Percentiles rank a stretch among this genome's conserved stretches.
These are phyloP conservation scores for Slavum lentiscoides DNA, from an alignment of 2,888 invertebrate species.

Conservation along the genomic window DNA sequence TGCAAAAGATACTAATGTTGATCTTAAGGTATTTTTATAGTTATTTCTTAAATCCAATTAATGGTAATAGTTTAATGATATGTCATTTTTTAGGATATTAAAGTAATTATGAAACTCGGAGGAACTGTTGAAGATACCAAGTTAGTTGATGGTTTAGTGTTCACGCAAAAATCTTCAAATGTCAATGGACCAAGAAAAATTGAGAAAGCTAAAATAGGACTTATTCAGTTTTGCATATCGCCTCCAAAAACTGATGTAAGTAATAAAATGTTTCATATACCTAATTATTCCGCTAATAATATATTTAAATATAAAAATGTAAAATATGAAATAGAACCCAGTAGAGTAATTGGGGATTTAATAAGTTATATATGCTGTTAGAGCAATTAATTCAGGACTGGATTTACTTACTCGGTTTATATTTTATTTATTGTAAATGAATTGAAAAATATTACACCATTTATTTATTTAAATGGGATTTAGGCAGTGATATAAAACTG, in stretches of 20 bases:
- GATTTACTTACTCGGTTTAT: too few species aligned
- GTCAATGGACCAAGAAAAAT: constrained; percentile 89
- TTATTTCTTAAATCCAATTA: not conserved
- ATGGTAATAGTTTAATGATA: too few species aligned
- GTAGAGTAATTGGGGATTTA: too few species aligned
- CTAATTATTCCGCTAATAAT: too few species aligned
- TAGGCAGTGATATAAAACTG: too few species aligned
- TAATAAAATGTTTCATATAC: constrained; percentile 54
- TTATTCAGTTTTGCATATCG: constrained; percentile 99
- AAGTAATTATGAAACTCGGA: constrained; percentile 94
- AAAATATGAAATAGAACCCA: not conserved
- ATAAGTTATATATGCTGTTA: too few species aligned
- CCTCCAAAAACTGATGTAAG: constrained; percentile 97
- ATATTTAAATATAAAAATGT: not conserved
- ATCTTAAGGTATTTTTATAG: constrained; percentile 68
- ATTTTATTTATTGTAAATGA: too few species aligned
- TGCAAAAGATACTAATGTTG: constrained; percentile 75
- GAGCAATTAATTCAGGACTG: too few species aligned
- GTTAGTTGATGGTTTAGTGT: constrained; percentile 91
- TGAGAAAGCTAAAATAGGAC: constrained; percentile 97
- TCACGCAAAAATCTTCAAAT: constrained; percentile 86
- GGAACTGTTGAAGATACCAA: constrained; percentile 98
- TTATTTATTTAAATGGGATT: too few species aligned
- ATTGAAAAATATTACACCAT: too few species aligned
- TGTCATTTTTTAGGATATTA: constrained; percentile 71